Evolutionary conservation across 2,888 invertebrate species (phyloP), one percentile per base, ranked within the genome.

Genomic region (Apotomis betuletana): DNA sequence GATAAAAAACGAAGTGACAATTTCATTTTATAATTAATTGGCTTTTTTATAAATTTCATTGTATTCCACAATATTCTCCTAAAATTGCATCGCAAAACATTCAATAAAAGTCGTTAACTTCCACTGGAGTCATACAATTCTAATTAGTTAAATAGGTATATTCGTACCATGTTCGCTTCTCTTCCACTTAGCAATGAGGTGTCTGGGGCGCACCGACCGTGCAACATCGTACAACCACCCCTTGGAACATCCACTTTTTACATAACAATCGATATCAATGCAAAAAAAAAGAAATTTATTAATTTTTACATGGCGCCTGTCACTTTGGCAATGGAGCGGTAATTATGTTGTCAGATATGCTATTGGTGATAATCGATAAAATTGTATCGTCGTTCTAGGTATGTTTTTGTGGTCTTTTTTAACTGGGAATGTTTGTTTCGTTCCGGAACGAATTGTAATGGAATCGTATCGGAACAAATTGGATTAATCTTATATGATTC

Each of bases 331-430:
- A 60, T 36, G 58, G 52, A 65, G 54, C 59, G 54, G 59, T 46
- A 70, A 70, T 70, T 70, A 70, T 60, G 54, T 65, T 70, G 70
- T 65, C 70, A 70, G 60, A 49, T 69, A 51, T 41, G 38, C n/a
- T 41, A 65, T 61, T 67, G 46, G 55, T 27, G 38, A 67, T 67
- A 57, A 61, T 67, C 49, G 41, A 67, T 61, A 49, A 44, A 65
- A 65, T 36, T 52, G 52, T 52, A 64, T 63, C 41, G 55, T 49
- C 55, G 38, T 12, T 10, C 8, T 12, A 54, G 9, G 41, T 10
- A 13, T 54, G 38, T 55, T 12, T 64, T 49, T 49, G 49, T 49
- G 9, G 8, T 63, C 38, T 38, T 10, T 8, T n/a, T 44, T 27
- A 6, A 0, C 44, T 6, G 15, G 15, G 15, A 10, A 3, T 52